These are phyloP conservation scores for Sitta europaea DNA, from an alignment of 2,113 vertebrate species.

Conservation along the genomic window DNA sequence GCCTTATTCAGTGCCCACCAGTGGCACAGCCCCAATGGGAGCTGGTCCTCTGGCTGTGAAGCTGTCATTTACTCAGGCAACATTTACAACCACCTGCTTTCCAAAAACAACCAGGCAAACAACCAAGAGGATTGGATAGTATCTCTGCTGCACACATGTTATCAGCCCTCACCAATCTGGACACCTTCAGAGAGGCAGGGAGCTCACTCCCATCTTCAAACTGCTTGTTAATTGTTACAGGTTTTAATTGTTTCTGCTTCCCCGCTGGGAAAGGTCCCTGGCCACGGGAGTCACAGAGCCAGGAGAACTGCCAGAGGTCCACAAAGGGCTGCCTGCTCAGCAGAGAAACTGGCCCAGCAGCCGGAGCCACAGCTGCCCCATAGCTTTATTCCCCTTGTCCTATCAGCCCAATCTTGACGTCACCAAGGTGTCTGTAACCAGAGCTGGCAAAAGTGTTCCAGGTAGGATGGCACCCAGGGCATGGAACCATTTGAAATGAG, in stretches of 20 bases:
- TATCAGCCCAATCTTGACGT: conserved; percentile 30
- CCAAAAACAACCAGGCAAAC: background rate
- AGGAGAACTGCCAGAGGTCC: fast-evolving
- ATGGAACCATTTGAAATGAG: background rate
- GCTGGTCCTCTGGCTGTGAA: background rate
- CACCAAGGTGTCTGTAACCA: background rate
- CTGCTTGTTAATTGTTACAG: fast-evolving
- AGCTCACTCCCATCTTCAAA: background rate
- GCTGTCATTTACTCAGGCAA: background rate
- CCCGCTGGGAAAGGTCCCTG: background rate
- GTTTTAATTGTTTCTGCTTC: background rate
- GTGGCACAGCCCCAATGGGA: background rate
- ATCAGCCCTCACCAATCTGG: background rate
- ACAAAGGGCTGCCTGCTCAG: background rate
- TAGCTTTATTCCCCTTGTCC: background rate
- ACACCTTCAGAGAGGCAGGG: fast-evolving
- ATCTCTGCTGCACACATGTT: background rate
- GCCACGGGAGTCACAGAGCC: background rate
- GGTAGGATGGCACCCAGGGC: fast-evolving
- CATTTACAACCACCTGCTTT: background rate
- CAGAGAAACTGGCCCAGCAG: background rate
- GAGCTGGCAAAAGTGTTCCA: background rate
- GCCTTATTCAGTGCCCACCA: background rate
- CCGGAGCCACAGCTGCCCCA: background rate
- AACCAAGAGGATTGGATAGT: fast-evolving